Evolutionary conservation across 2,113 vertebrate genomes (phyloP), one percentile per base, ranked within the genome.

Genomic region (Podocnemis expansa): DNA sequence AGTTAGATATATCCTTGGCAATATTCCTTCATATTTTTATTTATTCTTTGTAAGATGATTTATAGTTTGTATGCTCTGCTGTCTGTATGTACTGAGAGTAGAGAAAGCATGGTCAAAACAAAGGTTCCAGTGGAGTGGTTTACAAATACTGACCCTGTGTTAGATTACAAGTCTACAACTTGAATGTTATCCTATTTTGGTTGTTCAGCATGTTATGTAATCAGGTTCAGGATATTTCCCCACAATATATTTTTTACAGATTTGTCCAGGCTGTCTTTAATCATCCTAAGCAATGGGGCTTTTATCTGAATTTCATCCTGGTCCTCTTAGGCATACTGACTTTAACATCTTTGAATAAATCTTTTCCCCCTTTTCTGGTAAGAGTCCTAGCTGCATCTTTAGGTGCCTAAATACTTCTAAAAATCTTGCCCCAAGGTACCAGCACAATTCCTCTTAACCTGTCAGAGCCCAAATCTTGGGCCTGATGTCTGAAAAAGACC

Each of bases 161-260:
- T 76, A 10, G 63, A 38, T 70, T 70, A 70, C 34, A 70, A n/a
- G 60, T 19, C 16, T n/a, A 19, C n/a, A 12, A n/a, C 70, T 58
- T 58, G 11, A 29, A 58, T 29, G 29, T 29, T 29, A 58, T 58
- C 21, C 41, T 76, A n/a, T 83, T 8, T 76, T 82, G 13, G 7
- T 56, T 87, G n/a, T 78, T 89, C 89, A 88, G 75, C 70, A 60
- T 54, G 11, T 43, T 80, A 1, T 79, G n/a, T 87, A 60, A 70
- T 56, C 82, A 93, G 86, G 51, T 31, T 13, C 75, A 93, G 60
- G 29, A 16, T 96, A 89, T 89, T 88, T 34, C 51, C 95, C 91
- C 87, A 70, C 86, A 70, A 67, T 95, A 80, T 58, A 38, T n/a
- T 43, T 92, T 91, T 79, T 91, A 79, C 22, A 83, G 81, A 55